phyloP scores from a whole-genome alignment of 2,797 vertebrate genomes.

The Pseudochirops corinnae region DNA sequence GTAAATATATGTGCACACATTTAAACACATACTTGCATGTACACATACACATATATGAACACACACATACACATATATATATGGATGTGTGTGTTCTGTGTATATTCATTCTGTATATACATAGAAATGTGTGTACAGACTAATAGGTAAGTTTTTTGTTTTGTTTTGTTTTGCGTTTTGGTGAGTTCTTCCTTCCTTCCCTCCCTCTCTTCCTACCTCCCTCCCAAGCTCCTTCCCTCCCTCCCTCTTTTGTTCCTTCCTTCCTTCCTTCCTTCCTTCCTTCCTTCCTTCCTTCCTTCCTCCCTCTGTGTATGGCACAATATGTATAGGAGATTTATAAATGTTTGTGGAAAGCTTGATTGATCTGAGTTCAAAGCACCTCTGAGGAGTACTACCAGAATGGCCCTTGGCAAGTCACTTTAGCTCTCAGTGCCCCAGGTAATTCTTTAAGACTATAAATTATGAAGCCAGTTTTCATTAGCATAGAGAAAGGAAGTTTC shows the following conservation, averaged over 20 bases:
- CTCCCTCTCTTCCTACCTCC: background rate
- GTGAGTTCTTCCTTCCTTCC: background rate
- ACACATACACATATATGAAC: background rate
- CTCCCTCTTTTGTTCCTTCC: background rate
- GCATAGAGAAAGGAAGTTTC: background rate
- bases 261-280: background rate
- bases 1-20: background rate
- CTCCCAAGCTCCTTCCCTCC: background rate
- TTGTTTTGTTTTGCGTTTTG: background rate
- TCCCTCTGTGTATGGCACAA: no score
- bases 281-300: no score
- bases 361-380: background rate
- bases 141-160: background rate
- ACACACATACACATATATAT: no score
- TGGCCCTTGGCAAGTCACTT: background rate
- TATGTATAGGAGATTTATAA: background rate
- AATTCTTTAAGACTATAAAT: background rate
- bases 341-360: background rate
- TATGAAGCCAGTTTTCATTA: background rate
- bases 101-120: background rate
- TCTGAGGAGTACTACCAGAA: background rate
- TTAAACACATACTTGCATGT: no score
- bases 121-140: background rate
- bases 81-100: background rate
- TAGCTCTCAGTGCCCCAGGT: background rate